Base-by-base conservation (phyloP, 64 coral and sea anemone genomes). In the Montipora foliosa region DNA sequence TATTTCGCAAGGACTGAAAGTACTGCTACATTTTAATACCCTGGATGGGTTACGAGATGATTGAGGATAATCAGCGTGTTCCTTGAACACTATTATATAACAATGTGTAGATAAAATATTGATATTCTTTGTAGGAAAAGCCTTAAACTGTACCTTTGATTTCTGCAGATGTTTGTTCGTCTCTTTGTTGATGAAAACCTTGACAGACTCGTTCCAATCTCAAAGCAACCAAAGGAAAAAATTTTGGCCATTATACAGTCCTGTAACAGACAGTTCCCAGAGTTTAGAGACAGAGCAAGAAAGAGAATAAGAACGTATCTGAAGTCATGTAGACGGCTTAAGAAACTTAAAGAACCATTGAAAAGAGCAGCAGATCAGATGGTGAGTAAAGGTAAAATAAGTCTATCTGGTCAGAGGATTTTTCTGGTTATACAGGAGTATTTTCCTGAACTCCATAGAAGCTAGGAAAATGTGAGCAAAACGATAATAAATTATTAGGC, bases 221-320 rank as follows among this genome's bases (percentile, higher is more conserved):
- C 98, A 11, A 99, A 99, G 16, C 98, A 99, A 83, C 98, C 98
- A 4, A 99, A 99, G 68, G 98, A 99, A 49, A 99, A 99, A 92
- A 94, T 99, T 6, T 69, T 99, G 75, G 98, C 98, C 70, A 99
- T 99, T 52, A 99, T 99, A 51, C 95, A 99, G 47, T 96, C 98
- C 13, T 99, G 98, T 78, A 95, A 99, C n/a, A 91, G 98, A 59
- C 98, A 99, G 90, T 99, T 99, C 66, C 98, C 98, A 49, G 98
- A 99, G 49, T 99, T 99, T 76, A 87, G 95, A 57, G 98, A 99
- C 81, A 88, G 98, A 77, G 98, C 98, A 62, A 96, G 98, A 49
- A 99, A 99, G 45, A 91, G 98, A 84, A 99, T 99, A 67, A 91
- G 98, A 80, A 99, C 98, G 6, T 99, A 99, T 78, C 89, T 99